phyloP scores from a whole-genome alignment of 2,888 invertebrate species.

The Leistus spinibarbis region DNA sequence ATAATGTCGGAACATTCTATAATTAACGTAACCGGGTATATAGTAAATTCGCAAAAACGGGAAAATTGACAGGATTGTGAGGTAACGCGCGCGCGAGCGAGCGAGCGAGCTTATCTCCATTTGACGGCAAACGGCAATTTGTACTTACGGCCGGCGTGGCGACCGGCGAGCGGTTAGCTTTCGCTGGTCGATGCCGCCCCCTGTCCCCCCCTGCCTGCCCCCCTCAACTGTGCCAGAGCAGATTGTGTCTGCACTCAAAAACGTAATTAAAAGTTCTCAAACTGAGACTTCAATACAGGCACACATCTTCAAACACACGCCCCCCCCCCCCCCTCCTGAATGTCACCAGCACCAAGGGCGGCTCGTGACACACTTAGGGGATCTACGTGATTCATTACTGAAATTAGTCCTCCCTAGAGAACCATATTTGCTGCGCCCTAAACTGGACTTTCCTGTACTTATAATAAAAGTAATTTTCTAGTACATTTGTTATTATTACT shows the following conservation, averaged over 20 bases:
- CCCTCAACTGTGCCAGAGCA: no score
- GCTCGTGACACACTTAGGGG: no score
- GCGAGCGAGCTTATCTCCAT: background rate
- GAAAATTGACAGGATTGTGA: no score
- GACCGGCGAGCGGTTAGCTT: background rate
- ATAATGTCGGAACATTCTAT: no score
- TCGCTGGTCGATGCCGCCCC: background rate
- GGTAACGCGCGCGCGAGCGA: background rate
- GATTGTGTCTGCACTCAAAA: constrained; percentile 39
- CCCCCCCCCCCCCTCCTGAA: no score
- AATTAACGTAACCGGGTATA: background rate
- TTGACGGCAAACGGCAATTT: constrained; percentile 6
- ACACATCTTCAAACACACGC: constrained; percentile 6
- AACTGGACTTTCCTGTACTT: no score
- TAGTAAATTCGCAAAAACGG: background rate
- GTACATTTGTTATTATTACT: no score
- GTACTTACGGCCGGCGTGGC: background rate
- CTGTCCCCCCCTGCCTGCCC: background rate
- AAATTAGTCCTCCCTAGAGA: no score
- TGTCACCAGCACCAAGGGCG: no score
- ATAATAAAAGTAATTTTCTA: no score
- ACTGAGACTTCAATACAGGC: background rate
- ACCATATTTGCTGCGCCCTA: no score
- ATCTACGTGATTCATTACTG: no score
- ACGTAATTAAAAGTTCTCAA: constrained; percentile 37